phyloP scores from a whole-genome alignment of 2,888 invertebrate genomes.

The Xanthia togata region DNA sequence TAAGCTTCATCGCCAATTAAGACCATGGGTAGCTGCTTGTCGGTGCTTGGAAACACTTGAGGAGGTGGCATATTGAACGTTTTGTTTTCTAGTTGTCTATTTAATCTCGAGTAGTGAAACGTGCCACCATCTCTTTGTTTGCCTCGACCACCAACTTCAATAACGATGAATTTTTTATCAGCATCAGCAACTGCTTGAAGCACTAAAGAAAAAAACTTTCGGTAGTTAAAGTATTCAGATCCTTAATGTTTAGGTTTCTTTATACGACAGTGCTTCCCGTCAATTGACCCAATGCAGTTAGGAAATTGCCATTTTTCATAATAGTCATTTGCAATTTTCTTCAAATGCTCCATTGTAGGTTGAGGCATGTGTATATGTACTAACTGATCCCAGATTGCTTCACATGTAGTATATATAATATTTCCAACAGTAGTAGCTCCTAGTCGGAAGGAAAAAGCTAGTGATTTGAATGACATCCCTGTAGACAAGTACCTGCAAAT shows the following conservation, averaged over 20 bases:
- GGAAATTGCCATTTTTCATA: constrained; percentile 48
- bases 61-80: constrained; percentile 46
- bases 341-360: constrained; percentile 30
- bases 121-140: constrained; percentile 56
- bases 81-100: constrained; percentile 47
- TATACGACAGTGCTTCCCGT: constrained; percentile 51
- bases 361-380: constrained; percentile 30
- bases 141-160: constrained; percentile 58
- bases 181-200: constrained; percentile 56
- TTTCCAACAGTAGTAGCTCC: constrained; percentile 39
- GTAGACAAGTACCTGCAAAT: constrained; percentile 40
- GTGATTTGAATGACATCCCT: constrained; percentile 41
- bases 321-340: constrained; percentile 37
- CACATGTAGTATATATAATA: constrained; percentile 28
- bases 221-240: constrained; percentile 51
- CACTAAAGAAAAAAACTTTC: constrained; percentile 52
- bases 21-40: constrained; percentile 47
- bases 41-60: constrained; percentile 49
- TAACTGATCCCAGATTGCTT: constrained; percentile 36
- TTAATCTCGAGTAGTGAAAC: constrained; percentile 54
- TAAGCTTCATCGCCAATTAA: constrained; percentile 63
- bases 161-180: constrained; percentile 49
- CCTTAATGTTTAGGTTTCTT: constrained; percentile 46
- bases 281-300: constrained; percentile 47
- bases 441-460: constrained; percentile 39